A percentile compares a stretch with the other conserved stretches of the same genome.
Conservation (phyloP, 2,888 invertebrate genomes). For the Agonum fuliginosum region DNA sequence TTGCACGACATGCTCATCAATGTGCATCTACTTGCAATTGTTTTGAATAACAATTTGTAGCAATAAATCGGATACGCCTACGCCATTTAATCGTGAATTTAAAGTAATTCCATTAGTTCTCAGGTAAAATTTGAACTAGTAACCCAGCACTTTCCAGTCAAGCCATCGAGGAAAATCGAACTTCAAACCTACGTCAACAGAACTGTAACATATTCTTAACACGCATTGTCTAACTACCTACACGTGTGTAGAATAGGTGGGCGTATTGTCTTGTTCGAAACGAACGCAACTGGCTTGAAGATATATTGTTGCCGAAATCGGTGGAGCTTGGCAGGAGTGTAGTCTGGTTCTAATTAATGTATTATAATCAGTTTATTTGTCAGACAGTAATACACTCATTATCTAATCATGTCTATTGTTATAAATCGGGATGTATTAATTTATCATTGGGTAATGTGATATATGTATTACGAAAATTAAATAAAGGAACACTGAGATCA, state of each 20-base stretch:
- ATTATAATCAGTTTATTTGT: slow-evolving; percentile 33
- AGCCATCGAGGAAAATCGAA: slow-evolving; percentile 10
- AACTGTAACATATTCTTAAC: slow-evolving; percentile 47
- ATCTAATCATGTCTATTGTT: background rate
- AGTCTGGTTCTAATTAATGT: slow-evolving; percentile 4
- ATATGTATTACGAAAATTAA: too few species aligned
- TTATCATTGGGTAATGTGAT: too few species aligned
- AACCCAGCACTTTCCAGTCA: background rate
- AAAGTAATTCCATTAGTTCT: background rate
- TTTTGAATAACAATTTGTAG: too few species aligned
- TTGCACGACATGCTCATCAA: too few species aligned
- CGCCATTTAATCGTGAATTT: background rate
- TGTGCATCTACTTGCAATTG: too few species aligned
- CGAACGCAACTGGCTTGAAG: slow-evolving; percentile 25
- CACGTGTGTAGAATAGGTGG: slow-evolving; percentile 28
- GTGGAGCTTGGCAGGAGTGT: background rate
- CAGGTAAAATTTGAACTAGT: slow-evolving; percentile 16
- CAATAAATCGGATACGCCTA: too few species aligned
- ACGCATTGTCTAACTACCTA: slow-evolving; percentile 29
- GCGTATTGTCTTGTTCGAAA: slow-evolving; percentile 28
- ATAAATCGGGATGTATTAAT: too few species aligned
- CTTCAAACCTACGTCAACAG: slow-evolving; percentile 25
- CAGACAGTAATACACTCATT: background rate
- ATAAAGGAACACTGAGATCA: too few species aligned
- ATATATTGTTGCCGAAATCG: slow-evolving; percentile 27